These are phyloP conservation scores for Grantiella picta DNA, from an alignment of 2,113 vertebrate genomes.

Conservation along the genomic window DNA sequence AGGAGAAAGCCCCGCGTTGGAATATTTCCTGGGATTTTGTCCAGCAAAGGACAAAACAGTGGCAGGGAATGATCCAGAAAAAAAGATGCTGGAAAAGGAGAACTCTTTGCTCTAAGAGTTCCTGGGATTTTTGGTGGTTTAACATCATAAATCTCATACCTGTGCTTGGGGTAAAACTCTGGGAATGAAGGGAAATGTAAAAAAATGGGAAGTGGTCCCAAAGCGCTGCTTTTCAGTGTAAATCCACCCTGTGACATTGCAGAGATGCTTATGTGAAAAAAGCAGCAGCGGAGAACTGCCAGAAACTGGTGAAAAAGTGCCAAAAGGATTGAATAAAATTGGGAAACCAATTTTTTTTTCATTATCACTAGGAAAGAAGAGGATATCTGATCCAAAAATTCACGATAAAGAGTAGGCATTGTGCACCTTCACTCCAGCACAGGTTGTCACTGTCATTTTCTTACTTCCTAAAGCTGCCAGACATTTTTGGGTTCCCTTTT, in stretches of 20 bases:
- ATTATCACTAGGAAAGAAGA: background rate
- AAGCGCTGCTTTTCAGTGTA: background rate
- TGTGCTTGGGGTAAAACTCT: background rate
- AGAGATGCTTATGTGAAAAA: background rate
- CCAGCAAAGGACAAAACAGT: background rate
- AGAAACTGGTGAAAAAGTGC: background rate
- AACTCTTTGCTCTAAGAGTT: background rate
- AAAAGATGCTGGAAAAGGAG: background rate
- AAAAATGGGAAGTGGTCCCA: no score
- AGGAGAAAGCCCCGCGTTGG: background rate
- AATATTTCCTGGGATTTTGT: background rate
- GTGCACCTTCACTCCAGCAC: rapidly evolving
- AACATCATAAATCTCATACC: background rate
- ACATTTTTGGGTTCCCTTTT: background rate
- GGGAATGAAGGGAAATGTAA: background rate
- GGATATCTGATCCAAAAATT: background rate
- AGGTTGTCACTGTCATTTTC: background rate
- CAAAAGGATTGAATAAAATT: background rate
- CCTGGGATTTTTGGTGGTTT: background rate
- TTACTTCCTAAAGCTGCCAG: background rate
- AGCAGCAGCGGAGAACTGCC: background rate
- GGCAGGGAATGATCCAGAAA: background rate
- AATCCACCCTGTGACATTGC: rapidly evolving
- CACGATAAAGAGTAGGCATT: rapidly evolving
- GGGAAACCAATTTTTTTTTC: background rate